Conservation (phyloP, 1,140 invertebrate genomes). For the Lasioglossum albipes region DNA sequence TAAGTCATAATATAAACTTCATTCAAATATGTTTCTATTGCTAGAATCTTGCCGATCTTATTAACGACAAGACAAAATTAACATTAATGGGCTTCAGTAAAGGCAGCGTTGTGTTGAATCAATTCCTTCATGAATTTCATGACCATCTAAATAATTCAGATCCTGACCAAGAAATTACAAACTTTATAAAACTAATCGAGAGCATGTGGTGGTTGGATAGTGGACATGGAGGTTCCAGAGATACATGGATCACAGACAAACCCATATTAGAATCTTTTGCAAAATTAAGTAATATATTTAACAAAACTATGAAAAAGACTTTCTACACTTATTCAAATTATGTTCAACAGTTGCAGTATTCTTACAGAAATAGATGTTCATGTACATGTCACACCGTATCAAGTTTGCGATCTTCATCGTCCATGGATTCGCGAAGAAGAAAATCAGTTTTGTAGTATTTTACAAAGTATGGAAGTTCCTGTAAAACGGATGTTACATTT, state of each 20-base stretch:
- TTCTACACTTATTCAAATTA: conserved; percentile 17
- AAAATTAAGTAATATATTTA: conserved; percentile 80
- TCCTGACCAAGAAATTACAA: conserved; percentile 77
- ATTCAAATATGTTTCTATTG: background rate
- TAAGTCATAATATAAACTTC: conserved; percentile 8
- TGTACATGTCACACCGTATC: conserved; percentile 92
- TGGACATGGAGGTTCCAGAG: conserved; percentile 89
- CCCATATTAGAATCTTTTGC: conserved; percentile 86
- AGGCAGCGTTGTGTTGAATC: conserved; percentile 94
- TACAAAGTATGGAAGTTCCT: conserved; percentile 84
- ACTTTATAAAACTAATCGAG: conserved; percentile 83
- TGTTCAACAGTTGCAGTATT: conserved; percentile 7
- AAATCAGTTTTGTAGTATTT: conserved; percentile 85
- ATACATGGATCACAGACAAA: conserved; percentile 91
- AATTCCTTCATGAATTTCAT: conserved; percentile 91
- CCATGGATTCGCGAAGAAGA: conserved; percentile 92
- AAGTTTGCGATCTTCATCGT: conserved; percentile 86
- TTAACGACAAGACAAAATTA: conserved; percentile 79
- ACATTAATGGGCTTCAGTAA: conserved; percentile 93
- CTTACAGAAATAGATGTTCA: conserved; percentile 83
- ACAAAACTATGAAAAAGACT: background rate
- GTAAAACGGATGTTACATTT: conserved; percentile 85
- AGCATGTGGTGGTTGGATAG: conserved; percentile 94
- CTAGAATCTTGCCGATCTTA: conserved; percentile 53
- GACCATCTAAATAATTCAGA: conserved; percentile 84